These are phyloP conservation scores for Struthidea cinerea DNA, from an alignment of 2,113 vertebrate genomes.

Conservation along the genomic window DNA sequence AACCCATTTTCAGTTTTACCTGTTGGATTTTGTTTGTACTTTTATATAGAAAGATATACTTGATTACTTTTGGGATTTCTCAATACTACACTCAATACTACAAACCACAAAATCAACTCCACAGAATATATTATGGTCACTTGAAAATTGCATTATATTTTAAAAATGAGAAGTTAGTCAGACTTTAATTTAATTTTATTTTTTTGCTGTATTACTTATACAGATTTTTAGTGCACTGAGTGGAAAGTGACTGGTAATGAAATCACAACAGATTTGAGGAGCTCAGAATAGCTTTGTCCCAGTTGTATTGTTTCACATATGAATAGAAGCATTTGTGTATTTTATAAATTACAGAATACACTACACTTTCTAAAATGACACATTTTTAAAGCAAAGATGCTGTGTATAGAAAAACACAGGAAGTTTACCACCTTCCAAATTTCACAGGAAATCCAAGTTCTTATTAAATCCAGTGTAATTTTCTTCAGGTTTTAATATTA, in stretches of 20 bases:
- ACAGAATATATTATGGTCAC: not conserved
- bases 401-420: not conserved
- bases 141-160: not conserved
- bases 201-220: not conserved
- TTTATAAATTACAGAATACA: not conserved
- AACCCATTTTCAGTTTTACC: not conserved
- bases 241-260: not conserved
- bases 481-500: not conserved
- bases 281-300: not conserved
- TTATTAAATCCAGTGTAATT: not conserved
- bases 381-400: not conserved
- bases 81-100: not conserved
- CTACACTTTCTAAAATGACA: not conserved
- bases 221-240: not conserved
- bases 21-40: not conserved
- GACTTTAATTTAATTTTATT: no score
- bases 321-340: not conserved
- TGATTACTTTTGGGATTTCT: not conserved
- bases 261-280: not conserved
- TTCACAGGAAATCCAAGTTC: not conserved
- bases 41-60: not conserved
- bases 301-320: not conserved
- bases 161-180: not conserved
- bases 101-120: not conserved
- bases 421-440: not conserved